Evolutionary conservation across 2,888 invertebrate genomes (phyloP).

Genomic region (Drosophila quasianomalipes): DNA sequence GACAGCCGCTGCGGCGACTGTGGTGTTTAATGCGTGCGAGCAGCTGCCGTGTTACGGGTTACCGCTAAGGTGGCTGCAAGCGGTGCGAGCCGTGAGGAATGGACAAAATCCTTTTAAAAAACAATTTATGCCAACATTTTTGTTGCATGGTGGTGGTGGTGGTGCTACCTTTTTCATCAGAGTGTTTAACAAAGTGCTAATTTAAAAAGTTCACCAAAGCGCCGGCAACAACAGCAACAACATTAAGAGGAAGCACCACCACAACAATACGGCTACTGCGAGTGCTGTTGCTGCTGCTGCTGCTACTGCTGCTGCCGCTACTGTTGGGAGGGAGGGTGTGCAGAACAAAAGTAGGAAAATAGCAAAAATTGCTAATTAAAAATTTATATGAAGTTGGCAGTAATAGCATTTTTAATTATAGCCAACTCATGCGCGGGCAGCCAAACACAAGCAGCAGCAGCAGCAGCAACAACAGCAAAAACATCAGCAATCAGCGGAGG

Average conservation of each 20-base stretch:
- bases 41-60: conserved; percentile 76
- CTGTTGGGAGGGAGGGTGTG: conserved; percentile 39
- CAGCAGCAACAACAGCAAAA: conserved; percentile 40
- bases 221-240: conserved; percentile 39
- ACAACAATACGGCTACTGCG: conserved; percentile 47
- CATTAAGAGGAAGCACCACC: conserved; percentile 43
- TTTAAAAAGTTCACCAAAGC: conserved; percentile 81
- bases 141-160: conserved; percentile 18
- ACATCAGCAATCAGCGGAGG: conserved; percentile 51
- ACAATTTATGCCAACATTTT: conserved; percentile 75
- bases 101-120: conserved; percentile 81
- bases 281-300: conserved; percentile 10
- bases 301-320: conserved; percentile 15
- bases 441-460: conserved; percentile 47
- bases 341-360: conserved; percentile 81
- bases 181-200: conserved; percentile 84
- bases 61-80: conserved; percentile 23
- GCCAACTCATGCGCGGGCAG: conserved; percentile 77
- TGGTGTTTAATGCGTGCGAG: conserved; percentile 74
- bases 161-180: conserved; percentile 75
- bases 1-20: conserved; percentile 61
- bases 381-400: conserved; percentile 84
- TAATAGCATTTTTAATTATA: conserved; percentile 85
- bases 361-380: conserved; percentile 85
- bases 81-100: conserved; percentile 36